Conservation (phyloP, 2,797 vertebrate species). For the Esox lucius region DNA sequence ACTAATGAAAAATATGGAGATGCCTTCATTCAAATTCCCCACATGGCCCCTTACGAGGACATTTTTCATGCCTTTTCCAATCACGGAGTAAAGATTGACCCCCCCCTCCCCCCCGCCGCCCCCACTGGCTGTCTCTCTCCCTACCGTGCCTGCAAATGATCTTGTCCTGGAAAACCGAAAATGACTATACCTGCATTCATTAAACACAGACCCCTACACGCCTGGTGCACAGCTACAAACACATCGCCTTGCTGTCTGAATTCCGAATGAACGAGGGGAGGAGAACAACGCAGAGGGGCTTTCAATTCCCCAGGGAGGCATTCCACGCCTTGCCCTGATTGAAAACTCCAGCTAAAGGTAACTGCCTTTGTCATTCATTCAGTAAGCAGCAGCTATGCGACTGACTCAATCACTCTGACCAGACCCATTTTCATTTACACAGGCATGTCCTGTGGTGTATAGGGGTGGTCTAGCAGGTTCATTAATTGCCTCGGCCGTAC, state of each 20-base stretch:
- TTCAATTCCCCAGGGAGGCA: not conserved
- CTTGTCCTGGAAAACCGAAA: not conserved
- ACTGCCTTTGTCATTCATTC: not conserved
- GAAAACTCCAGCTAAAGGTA: not conserved
- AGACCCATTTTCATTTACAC: not conserved
- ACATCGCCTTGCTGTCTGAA: conserved; percentile 2
- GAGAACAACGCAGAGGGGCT: not conserved
- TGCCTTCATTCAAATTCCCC: conserved; percentile 39
- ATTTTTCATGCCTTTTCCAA: conserved; percentile 44
- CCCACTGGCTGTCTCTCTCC: not conserved
- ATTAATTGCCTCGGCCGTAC: no score
- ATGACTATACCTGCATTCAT: not conserved
- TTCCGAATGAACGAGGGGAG: not conserved
- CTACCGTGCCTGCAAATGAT: conserved; percentile 7
- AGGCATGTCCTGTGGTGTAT: not conserved
- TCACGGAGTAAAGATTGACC: conserved; percentile 31
- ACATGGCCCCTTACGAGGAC: not conserved
- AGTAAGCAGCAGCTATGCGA: not conserved
- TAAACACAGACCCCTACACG: not conserved
- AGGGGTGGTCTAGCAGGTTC: no score
- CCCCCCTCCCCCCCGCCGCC: conserved; percentile 11
- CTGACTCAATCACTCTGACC: not conserved
- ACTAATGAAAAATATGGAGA: conserved; percentile 30
- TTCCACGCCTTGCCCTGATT: not conserved
- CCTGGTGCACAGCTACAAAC: not conserved